Evolutionary conservation across 2,888 invertebrate species (phyloP), one percentile per base, ranked within the genome.

Genomic region (Lycaena phlaeas): DNA sequence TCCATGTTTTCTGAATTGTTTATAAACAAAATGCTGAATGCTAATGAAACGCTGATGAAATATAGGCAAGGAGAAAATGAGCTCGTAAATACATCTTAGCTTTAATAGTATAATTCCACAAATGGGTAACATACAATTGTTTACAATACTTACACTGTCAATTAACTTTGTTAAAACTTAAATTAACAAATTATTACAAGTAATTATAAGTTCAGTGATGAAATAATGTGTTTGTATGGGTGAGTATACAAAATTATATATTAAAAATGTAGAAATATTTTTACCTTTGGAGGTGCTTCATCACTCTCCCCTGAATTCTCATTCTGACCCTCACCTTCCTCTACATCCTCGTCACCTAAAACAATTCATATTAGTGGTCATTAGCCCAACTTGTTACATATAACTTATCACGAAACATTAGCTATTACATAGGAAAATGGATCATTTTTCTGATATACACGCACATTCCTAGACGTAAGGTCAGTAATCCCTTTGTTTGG

Each of bases 241-340:
- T 31, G 7, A 14, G 17, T 36, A 39, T 29, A 36, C 27, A 37
- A n/a, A 15, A 27, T 12, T 12, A 15, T 14, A 37, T 14, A 11
- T 11, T 17, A 31, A 18, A 2, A 12, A 12, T 11, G 11, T 22
- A 9, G 11, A 22, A 34, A 39, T 4, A 7, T 9, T 11, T 18
- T 38, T 67, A 86, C 88, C 79, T 89, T 89, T 44, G 85, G 86
- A 45, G 86, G 86, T 22, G 79, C 88, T 65, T 92, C 92, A 62
- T 92, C 92, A 57, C 92, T 92, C 57, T 91, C 92, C 30, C 90
- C 90, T 38, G 92, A 92, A 66, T 91, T 91, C 56, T 92, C 92
- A 57, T 85, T 86, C 57, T 87, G 88, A 55, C 85, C 87, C 60
- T 86, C 87, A 56, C 87, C 87, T 68, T 91, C 92, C 51, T 91